These are phyloP conservation scores for Apis cerana DNA, from an alignment of 1,140 invertebrate genomes.

Conservation along the genomic window DNA sequence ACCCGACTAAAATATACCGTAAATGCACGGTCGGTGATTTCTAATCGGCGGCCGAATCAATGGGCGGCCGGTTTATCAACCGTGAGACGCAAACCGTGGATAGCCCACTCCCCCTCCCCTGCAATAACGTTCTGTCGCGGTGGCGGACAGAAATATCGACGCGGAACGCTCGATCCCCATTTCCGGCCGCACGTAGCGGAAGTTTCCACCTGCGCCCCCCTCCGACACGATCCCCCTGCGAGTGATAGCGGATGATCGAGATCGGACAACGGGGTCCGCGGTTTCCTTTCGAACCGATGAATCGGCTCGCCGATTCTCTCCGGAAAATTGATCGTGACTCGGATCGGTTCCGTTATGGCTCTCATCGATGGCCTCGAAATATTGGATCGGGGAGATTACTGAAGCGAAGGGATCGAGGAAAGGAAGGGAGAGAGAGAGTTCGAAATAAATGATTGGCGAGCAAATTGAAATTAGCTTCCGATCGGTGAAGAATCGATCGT, in stretches of 20 bases:
- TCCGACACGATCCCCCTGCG: constrained; percentile 13
- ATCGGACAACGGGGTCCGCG: constrained; percentile 26
- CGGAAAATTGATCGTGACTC: constrained; percentile 13
- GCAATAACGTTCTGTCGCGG: constrained; percentile 9
- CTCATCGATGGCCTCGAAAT: no score
- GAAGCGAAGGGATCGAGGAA: no score
- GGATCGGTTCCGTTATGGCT: no score
- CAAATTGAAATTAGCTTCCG: no score
- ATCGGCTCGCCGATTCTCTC: constrained; percentile 1
- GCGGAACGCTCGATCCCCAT: constrained; percentile 39
- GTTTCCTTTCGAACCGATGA: constrained; percentile 29
- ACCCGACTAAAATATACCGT: constrained; percentile 12
- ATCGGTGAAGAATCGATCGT: no score
- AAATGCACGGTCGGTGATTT: constrained; percentile 8
- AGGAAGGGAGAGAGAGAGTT: no score
- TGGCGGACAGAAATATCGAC: constrained; percentile 15
- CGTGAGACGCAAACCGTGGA: constrained; percentile 20
- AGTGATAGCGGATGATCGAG: constrained; percentile 12
- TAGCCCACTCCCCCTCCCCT: background rate
- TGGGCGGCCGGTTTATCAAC: constrained; percentile 35
- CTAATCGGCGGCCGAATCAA: constrained; percentile 20
- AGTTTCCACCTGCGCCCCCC: constrained; percentile 49
- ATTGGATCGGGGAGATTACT: no score
- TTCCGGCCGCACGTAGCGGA: constrained; percentile 51
- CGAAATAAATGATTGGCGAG: no score